These are phyloP conservation scores for Meriones psammophilus DNA, from an alignment of 2,797 vertebrate genomes.

Conservation along the genomic window DNA sequence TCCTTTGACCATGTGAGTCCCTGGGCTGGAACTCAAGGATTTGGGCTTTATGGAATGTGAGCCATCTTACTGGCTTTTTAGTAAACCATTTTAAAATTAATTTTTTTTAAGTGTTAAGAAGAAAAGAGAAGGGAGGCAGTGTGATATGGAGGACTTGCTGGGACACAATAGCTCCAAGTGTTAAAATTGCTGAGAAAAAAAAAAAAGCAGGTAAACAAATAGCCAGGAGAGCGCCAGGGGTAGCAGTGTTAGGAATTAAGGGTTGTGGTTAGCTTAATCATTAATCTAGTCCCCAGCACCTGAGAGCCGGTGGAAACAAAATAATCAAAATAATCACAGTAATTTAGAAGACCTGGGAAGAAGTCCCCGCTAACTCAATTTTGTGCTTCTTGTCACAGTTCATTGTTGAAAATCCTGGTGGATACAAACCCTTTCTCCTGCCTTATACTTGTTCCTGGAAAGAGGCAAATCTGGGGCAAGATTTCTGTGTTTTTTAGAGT, in stretches of 20 bases:
- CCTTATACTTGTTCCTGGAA: not conserved
- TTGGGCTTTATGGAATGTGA: not conserved
- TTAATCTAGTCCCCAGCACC: not conserved
- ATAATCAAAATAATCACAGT: not conserved
- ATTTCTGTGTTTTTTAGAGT: not conserved
- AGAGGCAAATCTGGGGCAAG: not conserved
- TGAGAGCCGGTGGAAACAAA: constrained; percentile 12
- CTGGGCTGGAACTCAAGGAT: not conserved
- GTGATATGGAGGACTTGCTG: too few relatives aligned
- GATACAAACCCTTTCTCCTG: not conserved
- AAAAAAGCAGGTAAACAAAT: not conserved
- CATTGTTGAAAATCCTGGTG: constrained; percentile 15
- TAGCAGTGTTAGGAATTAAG: not conserved
- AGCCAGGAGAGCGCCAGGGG: not conserved
- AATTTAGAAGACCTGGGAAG: constrained; percentile 46
- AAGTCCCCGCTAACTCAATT: constrained; percentile 9
- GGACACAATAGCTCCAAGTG: not conserved
- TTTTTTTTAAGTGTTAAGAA: constrained; percentile 5
- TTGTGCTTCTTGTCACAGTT: constrained; percentile 38
- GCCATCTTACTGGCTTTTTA: not conserved
- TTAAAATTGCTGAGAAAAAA: not conserved
- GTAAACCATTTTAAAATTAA: constrained; percentile 32
- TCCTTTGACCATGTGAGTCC: not conserved
- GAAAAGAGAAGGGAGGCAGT: not conserved
- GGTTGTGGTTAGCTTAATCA: not conserved